phyloP scores from a whole-genome alignment of 1,140 invertebrate genomes.

The Diprion similis region DNA sequence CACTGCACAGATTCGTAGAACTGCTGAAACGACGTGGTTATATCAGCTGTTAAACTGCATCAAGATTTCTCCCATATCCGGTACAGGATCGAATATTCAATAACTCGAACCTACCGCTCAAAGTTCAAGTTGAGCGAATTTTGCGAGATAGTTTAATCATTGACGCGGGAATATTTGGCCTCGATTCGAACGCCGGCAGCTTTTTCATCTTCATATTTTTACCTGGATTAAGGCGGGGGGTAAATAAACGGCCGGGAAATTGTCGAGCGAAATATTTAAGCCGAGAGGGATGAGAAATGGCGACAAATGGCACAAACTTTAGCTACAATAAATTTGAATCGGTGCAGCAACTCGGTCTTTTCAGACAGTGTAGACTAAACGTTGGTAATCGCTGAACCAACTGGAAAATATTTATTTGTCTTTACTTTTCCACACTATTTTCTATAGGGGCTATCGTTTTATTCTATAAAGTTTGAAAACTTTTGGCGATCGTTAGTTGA shows the following conservation, averaged over 20 bases:
- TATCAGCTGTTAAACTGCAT: too few relatives aligned
- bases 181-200: not conserved
- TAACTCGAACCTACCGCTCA: too few relatives aligned
- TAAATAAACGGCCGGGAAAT: not conserved
- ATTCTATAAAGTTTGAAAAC: too few relatives aligned
- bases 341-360: not conserved
- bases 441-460: too few relatives aligned
- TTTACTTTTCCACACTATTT: not conserved
- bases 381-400: not conserved
- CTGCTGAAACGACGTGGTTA: too few relatives aligned
- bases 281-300: not conserved
- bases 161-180: not conserved
- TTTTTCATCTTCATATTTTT: not conserved
- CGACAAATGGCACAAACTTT: constrained; percentile 4
- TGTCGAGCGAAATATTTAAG: too few relatives aligned
- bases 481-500: too few relatives aligned
- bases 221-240: not conserved
- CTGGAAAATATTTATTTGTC: not conserved
- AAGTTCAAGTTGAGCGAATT: too few relatives aligned
- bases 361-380: not conserved
- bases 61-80: too few relatives aligned
- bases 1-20: too few relatives aligned
- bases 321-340: constrained; percentile 1
- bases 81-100: too few relatives aligned
- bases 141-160: too few relatives aligned